phyloP scores from a whole-genome alignment of 2,797 vertebrate genomes.

The Parambassis ranga region DNA sequence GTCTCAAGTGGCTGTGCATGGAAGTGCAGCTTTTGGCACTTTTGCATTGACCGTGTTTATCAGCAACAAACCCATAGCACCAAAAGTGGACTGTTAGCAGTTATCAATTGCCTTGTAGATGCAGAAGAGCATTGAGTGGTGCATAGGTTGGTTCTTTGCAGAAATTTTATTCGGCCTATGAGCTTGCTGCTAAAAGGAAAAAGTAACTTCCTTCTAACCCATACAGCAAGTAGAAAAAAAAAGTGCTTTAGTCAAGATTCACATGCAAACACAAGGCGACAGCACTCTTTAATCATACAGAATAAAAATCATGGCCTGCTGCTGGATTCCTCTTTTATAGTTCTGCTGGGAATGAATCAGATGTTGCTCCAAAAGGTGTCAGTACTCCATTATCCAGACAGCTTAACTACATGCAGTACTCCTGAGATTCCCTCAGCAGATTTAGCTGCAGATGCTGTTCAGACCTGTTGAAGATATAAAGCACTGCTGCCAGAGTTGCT shows the following conservation, averaged over 20 bases:
- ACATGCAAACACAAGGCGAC: constrained; percentile 9
- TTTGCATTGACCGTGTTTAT: no score
- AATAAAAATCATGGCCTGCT: constrained; percentile 44
- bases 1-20: no score
- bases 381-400: constrained; percentile 59
- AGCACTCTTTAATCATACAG: constrained; percentile 8
- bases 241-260: background rate
- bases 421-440: constrained; percentile 57
- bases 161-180: no score
- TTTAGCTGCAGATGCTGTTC: constrained; percentile 66
- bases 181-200: no score
- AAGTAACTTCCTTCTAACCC: no score
- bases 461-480: constrained; percentile 64
- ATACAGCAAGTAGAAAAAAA: no score
- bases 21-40: no score
- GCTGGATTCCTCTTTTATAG: constrained; percentile 39
- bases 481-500: constrained; percentile 54
- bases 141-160: no score
- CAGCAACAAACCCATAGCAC: no score
- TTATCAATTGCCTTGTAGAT: no score
- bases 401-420: constrained; percentile 58
- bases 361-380: constrained; percentile 57
- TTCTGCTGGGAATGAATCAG: constrained; percentile 53
- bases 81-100: no score
- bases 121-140: no score